Percentiles rank a stretch among this genome's conserved stretches.
Conservation (phyloP, 2,113 vertebrate genomes). For the Nesoenas mayeri region DNA sequence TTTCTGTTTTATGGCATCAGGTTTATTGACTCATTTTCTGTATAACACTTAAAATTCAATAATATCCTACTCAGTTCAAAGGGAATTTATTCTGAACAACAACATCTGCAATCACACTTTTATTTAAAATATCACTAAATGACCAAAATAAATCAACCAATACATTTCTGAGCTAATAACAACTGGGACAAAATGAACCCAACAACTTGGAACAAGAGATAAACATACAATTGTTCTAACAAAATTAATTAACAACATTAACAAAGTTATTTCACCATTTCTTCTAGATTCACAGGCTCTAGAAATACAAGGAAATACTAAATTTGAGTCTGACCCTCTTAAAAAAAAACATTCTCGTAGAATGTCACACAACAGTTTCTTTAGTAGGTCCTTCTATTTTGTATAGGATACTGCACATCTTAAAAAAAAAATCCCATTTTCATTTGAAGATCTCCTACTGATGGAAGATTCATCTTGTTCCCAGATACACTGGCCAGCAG, state of each 20-base stretch:
- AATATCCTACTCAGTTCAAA: slow-evolving; percentile 9
- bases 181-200: not conserved
- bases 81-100: not conserved
- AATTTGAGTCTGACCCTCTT: not conserved
- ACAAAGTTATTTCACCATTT: not conserved
- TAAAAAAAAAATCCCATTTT: not conserved
- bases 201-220: not conserved
- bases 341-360: not conserved
- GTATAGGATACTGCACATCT: not conserved
- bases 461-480: not conserved
- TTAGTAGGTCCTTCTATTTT: not conserved
- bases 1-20: not conserved
- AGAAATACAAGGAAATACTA: not conserved
- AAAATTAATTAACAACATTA: not conserved
- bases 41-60: slow-evolving; percentile 25
- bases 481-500: not conserved
- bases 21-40: slow-evolving; percentile 38
- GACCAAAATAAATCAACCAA: not conserved
- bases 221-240: not conserved
- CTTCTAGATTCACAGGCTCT: not conserved
- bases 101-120: not conserved
- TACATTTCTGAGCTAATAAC: not conserved
- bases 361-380: not conserved
- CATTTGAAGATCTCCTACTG: not conserved
- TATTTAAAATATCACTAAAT: not conserved